Conservation (phyloP, 2,797 vertebrate species). For the Yasuhikotakia modesta region DNA sequence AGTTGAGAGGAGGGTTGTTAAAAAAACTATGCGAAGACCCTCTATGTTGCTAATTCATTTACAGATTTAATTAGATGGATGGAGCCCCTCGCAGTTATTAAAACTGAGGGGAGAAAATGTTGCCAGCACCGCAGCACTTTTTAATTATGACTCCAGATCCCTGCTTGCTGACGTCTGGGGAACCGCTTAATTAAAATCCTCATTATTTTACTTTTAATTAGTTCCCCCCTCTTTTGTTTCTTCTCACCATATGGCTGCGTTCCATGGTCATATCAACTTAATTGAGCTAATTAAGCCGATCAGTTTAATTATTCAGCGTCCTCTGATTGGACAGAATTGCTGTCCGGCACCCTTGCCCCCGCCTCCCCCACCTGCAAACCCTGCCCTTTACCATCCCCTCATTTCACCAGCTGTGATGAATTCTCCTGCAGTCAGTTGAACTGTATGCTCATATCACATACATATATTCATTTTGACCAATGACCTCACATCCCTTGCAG, state of each 20-base stretch:
- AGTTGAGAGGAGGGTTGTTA: slow-evolving; percentile 70
- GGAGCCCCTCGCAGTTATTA: slow-evolving; percentile 81
- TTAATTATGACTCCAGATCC: slow-evolving; percentile 86
- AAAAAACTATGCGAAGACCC: slow-evolving; percentile 73
- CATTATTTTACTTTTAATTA: slow-evolving; percentile 90
- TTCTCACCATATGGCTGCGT: slow-evolving; percentile 83
- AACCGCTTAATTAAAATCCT: slow-evolving; percentile 86
- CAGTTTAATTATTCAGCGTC: slow-evolving; percentile 89
- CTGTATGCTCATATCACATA: neutral
- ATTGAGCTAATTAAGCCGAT: slow-evolving; percentile 91
- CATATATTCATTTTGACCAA: neutral
- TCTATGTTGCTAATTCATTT: slow-evolving; percentile 86
- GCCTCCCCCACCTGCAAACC: slow-evolving; percentile 18
- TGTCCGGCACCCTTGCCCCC: slow-evolving; percentile 35
- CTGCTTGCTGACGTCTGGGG: slow-evolving; percentile 83
- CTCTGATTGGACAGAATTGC: slow-evolving; percentile 80
- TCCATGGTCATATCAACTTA: slow-evolving; percentile 89
- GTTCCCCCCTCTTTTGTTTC: slow-evolving; percentile 85
- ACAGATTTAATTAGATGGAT: slow-evolving; percentile 88
- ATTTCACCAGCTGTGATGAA: slow-evolving; percentile 24
- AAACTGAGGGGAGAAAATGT: slow-evolving; percentile 78
- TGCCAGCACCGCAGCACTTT: slow-evolving; percentile 84
- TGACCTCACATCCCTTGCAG: slow-evolving; percentile 8
- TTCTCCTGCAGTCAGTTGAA: neutral
- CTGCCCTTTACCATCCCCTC: slow-evolving; percentile 41